These are phyloP conservation scores for Drosophila hydei DNA, from an alignment of 1,140 invertebrate genomes.

Conservation along the genomic window DNA sequence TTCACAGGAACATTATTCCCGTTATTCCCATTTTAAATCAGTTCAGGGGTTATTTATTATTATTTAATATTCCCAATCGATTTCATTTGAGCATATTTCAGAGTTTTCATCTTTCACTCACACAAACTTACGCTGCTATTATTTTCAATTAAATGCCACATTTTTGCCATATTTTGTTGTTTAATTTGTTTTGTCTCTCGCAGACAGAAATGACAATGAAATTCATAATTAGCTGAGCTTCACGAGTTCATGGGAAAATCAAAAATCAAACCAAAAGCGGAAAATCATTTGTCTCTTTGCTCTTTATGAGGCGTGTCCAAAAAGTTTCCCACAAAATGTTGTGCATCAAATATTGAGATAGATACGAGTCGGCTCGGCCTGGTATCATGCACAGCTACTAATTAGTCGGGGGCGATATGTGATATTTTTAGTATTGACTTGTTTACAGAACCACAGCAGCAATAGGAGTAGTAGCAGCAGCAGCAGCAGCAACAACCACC, in stretches of 20 bases:
- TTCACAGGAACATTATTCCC: no score
- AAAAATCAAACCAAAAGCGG: slow-evolving; percentile 5
- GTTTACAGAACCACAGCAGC: slow-evolving; percentile 54
- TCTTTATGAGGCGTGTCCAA: slow-evolving; percentile 28
- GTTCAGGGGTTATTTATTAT: no score
- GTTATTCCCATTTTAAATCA: no score
- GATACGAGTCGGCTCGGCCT: background rate
- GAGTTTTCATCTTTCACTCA: no score
- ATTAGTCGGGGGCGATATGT: slow-evolving; percentile 67
- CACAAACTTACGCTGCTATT: background rate
- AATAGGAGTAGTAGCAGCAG: background rate
- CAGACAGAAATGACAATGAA: background rate
- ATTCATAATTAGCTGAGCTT: background rate
- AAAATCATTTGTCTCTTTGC: slow-evolving; percentile 28
- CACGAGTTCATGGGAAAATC: slow-evolving; percentile 36
- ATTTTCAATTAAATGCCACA: background rate
- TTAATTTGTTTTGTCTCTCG: background rate
- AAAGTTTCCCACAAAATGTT: slow-evolving; percentile 45
- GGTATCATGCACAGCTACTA: slow-evolving; percentile 40
- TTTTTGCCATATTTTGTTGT: background rate
- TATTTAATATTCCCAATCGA: no score
- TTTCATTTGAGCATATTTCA: no score
- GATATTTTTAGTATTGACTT: slow-evolving; percentile 73
- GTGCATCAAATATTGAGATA: slow-evolving; percentile 17
- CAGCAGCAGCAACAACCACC: slow-evolving; percentile 4